These are phyloP conservation scores for Dunckerocampus dactyliophorus DNA, from an alignment of 2,113 vertebrate genomes.

Conservation along the genomic window DNA sequence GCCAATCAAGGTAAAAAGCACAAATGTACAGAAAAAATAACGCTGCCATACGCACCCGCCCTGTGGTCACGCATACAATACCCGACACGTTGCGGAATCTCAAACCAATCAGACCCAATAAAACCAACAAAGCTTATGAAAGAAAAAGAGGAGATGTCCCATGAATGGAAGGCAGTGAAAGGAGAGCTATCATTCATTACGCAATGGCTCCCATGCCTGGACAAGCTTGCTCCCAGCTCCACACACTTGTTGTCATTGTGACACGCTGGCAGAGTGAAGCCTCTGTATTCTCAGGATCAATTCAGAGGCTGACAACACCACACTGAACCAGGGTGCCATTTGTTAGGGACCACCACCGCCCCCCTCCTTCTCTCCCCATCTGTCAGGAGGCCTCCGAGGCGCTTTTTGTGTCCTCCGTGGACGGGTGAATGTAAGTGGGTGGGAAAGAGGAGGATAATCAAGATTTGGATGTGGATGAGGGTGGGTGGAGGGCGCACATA, in stretches of 20 bases:
- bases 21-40: conserved; percentile 55
- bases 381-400: conserved; percentile 76
- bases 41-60: conserved; percentile 14
- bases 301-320: conserved; percentile 79
- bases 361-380: conserved; percentile 76
- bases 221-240: conserved; percentile 80
- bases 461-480: conserved; percentile 69
- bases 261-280: conserved; percentile 74
- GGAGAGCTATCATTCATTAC: conserved; percentile 75
- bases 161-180: conserved; percentile 72
- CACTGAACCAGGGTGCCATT: conserved; percentile 77
- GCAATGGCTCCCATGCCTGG: conserved; percentile 73
- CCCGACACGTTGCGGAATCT: conserved; percentile 68
- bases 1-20: conserved; percentile 64
- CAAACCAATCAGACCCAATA: conserved; percentile 74
- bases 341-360: conserved; percentile 42
- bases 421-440: conserved; percentile 75
- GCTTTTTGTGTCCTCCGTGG: conserved; percentile 69
- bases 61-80: conserved; percentile 60
- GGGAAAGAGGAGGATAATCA: conserved; percentile 77
- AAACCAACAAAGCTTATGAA: conserved; percentile 72
- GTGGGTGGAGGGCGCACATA: conserved; percentile 52
- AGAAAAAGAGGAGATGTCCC: conserved; percentile 63
- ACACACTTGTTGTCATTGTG: conserved; percentile 80
- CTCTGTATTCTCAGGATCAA: conserved; percentile 76